phyloP scores from a whole-genome alignment of 2,797 vertebrate genomes.

The Aulostomus chinensis region DNA sequence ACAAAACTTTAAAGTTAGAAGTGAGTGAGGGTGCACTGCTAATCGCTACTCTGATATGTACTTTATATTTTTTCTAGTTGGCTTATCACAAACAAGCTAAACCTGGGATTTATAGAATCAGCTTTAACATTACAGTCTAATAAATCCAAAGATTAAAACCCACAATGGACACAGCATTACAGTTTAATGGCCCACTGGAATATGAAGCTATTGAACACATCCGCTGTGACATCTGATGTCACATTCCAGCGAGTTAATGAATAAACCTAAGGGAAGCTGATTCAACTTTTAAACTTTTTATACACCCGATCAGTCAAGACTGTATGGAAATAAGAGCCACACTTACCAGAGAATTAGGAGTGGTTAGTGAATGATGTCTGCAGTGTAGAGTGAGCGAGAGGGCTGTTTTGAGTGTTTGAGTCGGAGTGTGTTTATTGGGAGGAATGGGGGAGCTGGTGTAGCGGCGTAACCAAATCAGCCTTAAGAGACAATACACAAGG shows the following conservation, averaged over 20 bases:
- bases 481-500: constrained; percentile 69
- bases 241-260: too few relatives aligned
- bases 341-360: constrained; percentile 45
- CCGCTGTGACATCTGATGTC: too few relatives aligned
- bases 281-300: background rate
- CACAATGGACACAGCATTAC: background rate
- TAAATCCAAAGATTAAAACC: constrained; percentile 2
- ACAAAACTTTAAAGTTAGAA: too few relatives aligned
- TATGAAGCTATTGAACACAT: too few relatives aligned
- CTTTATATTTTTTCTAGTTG: constrained; percentile 1
- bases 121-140: background rate
- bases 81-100: background rate
- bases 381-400: constrained; percentile 28
- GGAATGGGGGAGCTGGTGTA: constrained; percentile 55
- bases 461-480: constrained; percentile 67
- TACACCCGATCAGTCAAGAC: background rate
- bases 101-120: background rate
- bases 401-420: constrained; percentile 42
- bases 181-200: too few relatives aligned
- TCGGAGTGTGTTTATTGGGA: constrained; percentile 24
- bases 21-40: too few relatives aligned
- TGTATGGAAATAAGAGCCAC: constrained; percentile 28
- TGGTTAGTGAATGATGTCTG: constrained; percentile 46
- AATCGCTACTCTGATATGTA: too few relatives aligned
- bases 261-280: too few relatives aligned